Percentiles rank a stretch among this genome's conserved stretches.
Evolutionary conservation across 1,140 invertebrate genomes (phyloP).

Genomic region (Tetranychus cinnabarinus): DNA sequence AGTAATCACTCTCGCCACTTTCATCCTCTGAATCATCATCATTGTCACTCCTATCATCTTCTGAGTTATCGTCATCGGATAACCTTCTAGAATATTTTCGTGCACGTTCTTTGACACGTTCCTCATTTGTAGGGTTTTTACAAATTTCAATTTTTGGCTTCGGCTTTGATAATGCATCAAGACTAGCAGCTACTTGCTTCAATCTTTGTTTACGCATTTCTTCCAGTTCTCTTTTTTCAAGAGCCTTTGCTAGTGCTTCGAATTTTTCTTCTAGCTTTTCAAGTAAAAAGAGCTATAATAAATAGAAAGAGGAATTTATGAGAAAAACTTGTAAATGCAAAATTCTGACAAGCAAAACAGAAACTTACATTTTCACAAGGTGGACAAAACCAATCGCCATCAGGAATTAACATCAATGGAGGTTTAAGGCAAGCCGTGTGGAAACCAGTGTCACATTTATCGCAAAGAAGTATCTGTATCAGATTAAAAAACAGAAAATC

Average conservation of each 20-base stretch:
- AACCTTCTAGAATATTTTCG: background rate
- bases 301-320: background rate
- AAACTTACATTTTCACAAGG: constrained; percentile 57
- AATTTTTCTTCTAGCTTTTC: constrained; percentile 35
- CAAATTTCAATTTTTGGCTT: constrained; percentile 14
- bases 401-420: constrained; percentile 68
- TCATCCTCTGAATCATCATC: constrained; percentile 1
- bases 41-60: background rate
- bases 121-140: constrained; percentile 14
- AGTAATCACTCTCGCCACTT: constrained; percentile 2
- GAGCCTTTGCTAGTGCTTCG: constrained; percentile 23
- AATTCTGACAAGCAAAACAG: background rate
- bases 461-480: constrained; percentile 60
- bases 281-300: constrained; percentile 38
- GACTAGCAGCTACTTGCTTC: constrained; percentile 46
- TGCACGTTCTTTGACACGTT: background rate
- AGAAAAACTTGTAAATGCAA: background rate
- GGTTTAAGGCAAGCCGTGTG: constrained; percentile 79
- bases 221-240: constrained; percentile 34
- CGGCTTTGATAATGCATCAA: constrained; percentile 39
- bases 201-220: constrained; percentile 39
- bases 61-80: background rate
- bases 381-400: constrained; percentile 91
- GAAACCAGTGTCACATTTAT: constrained; percentile 78
- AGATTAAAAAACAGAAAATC: background rate